Evolutionary conservation across 1,140 invertebrate genomes (phyloP), one percentile per base, ranked within the genome.

Genomic region (Zaprionus ornatus): DNA sequence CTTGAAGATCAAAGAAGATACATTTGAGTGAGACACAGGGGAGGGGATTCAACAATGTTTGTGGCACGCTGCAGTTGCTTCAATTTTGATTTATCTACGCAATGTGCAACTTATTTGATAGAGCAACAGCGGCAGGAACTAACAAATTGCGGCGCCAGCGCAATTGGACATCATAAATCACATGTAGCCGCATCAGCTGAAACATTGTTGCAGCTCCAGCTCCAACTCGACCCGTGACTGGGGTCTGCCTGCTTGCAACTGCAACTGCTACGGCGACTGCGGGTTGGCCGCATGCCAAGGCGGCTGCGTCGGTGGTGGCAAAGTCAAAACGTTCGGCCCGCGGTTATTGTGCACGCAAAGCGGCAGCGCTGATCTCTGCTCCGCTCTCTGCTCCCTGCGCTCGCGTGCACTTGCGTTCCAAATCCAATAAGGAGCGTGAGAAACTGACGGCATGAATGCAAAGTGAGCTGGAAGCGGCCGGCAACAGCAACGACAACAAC

Each of bases 371-470:
- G 63, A 37, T 54, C 62, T 25, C 62, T 54, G 50, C 40, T 45
- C 52, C 25, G 21, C 35, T 56, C 52, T 4, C 42, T 50, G 37
- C 37, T 21, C 23, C 7, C 19, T 25, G 17, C 37, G 73, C 70
- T 86, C 83, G 83, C 79, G 77, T 87, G 82, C 82, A 90, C 64
- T 88, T 91, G 88, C 80, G 77, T 75, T 80, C 78, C 80, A 74
- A 77, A 77, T 84, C 88, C 84, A 91, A 91, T 91, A 91, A 87
- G 87, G 88, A 91, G 87, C 87, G 87, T 91, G 87, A 88, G 87
- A 91, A 90, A 88, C 70, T 42, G 78, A 45, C 72, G 80, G 78
- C 78, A 64, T 84, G 67, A 86, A 87, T 88, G 85, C 84, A 88
- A 88, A 88, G 80, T 82, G 65, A 90, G 66, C 62, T 80, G 83